Evolutionary conservation across 2,113 vertebrate genomes (phyloP).

Genomic region (Argyrosomus japonicus): DNA sequence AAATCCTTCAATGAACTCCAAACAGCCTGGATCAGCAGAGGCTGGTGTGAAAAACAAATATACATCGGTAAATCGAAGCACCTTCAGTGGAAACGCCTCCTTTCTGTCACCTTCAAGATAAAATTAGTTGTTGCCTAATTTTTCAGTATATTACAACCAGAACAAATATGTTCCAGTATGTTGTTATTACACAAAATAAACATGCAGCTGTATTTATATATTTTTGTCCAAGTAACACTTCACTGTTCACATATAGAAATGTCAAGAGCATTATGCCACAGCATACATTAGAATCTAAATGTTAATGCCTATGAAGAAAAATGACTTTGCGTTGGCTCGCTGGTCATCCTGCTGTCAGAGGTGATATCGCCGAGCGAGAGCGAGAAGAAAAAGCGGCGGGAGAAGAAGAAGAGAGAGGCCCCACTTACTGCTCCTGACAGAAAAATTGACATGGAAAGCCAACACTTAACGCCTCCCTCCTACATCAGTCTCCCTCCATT

Average conservation of each 20-base stretch:
- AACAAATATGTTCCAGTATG: not conserved
- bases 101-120: not conserved
- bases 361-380: slow-evolving; percentile 11
- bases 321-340: not conserved
- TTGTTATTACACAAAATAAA: not conserved
- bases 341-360: slow-evolving; percentile 5
- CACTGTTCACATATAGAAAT: not conserved
- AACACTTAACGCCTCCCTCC: slow-evolving; percentile 70
- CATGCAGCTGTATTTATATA: too few species aligned
- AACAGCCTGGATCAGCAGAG: too few species aligned
- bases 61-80: too few species aligned
- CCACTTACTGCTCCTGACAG: slow-evolving; percentile 71
- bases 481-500: slow-evolving; percentile 40
- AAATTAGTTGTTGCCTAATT: not conserved
- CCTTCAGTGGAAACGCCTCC: not conserved
- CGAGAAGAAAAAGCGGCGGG: slow-evolving; percentile 17
- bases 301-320: not conserved
- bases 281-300: not conserved
- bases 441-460: slow-evolving; percentile 67
- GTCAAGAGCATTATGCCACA: not conserved
- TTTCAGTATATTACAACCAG: not conserved
- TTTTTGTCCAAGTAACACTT: not conserved
- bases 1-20: too few species aligned
- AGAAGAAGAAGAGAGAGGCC: slow-evolving; percentile 16
- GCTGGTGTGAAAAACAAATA: too few species aligned